Evolutionary conservation across 2,797 vertebrate genomes (phyloP).

Genomic region (Rhodeus uyekii): DNA sequence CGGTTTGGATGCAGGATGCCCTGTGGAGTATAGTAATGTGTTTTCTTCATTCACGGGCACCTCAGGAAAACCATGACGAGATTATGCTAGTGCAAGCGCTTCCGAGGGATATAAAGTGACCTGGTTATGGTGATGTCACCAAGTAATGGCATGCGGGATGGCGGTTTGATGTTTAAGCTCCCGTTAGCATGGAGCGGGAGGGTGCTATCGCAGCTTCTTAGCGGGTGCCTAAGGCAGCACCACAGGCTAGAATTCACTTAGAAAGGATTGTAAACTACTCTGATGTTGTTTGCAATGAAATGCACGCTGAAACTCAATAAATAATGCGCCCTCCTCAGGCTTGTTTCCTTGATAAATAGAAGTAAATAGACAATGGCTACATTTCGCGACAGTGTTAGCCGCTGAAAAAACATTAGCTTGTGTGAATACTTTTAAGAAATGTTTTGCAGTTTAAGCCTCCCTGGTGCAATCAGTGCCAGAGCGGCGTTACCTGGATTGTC

Average conservation of each 20-base stretch:
- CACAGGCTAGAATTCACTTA: conserved; percentile 45
- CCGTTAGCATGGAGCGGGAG: conserved; percentile 16
- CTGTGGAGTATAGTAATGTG: conserved; percentile 48
- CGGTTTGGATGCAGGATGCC: conserved; percentile 47
- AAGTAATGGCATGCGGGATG: conserved; percentile 40
- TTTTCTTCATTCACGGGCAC: conserved; percentile 41
- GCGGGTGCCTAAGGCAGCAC: conserved; percentile 47
- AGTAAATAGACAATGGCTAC: conserved; percentile 15
- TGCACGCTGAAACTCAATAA: conserved; percentile 30
- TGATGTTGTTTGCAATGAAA: conserved; percentile 31
- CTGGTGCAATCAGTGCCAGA: background rate
- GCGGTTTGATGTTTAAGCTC: conserved; percentile 51
- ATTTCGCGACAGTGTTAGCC: background rate
- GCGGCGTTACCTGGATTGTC: conserved; percentile 11
- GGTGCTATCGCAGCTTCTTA: conserved; percentile 49
- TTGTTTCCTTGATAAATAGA: conserved; percentile 35
- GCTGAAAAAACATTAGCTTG: background rate
- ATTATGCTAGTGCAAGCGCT: conserved; percentile 17
- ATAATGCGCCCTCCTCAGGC: conserved; percentile 25
- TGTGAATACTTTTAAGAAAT: conserved; percentile 16
- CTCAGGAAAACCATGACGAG: conserved; percentile 45
- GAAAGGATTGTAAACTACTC: conserved; percentile 27
- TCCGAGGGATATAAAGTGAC: conserved; percentile 51
- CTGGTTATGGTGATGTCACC: conserved; percentile 49
- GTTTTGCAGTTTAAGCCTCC: background rate